Base-by-base conservation (phyloP, 2,888 invertebrate species). In the Blastobasis adustella region DNA sequence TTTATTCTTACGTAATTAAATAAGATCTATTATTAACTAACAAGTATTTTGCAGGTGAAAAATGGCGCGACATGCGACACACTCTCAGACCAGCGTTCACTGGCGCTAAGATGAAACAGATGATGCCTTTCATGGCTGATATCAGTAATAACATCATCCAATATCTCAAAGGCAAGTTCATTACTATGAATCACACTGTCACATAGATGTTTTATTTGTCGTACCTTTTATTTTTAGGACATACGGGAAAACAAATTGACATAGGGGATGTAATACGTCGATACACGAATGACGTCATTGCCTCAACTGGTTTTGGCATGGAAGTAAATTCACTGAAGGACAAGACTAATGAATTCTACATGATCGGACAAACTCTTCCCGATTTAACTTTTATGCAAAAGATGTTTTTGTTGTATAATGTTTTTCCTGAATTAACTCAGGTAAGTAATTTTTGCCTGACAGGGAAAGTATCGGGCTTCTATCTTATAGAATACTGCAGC, bases 251-350 rank as follows among this genome's bases (percentile, higher is more conserved):
- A 23, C 2, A 23, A 23, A 23, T 23, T 23, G 23, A 23, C 23
- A 23, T 23, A 23, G 23, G 23, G 3, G 23, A 23, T 23, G 3
- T 23, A 23, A 23, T 23, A 23, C 23, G 23, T 23, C 23, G 23
- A 23, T 23, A 23, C 23, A 23, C 23, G 23, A 23, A 23, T 23
- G 23, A 23, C 23, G 23, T 23, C 10, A 91, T 92, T 10, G 91
- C 91, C 0, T 89, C 89, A 0, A 76, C 86, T 4, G 90, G 89
- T 0, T 91, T 91, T 55, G 91, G 91, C 0, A 74, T 91, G 0
- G 72, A 83, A 54, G 82, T 90, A 1, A 84, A 92, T 65, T 91
- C 92, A 0, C 54, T 91, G 39, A 76, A 79, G 46, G 78, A 91
- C 37, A 79, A 71, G 23, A 23, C 23, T 1, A 23, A 23, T 23